Evolutionary conservation across 2,797 vertebrate genomes (phyloP).

Genomic region (Falco berigora): DNA sequence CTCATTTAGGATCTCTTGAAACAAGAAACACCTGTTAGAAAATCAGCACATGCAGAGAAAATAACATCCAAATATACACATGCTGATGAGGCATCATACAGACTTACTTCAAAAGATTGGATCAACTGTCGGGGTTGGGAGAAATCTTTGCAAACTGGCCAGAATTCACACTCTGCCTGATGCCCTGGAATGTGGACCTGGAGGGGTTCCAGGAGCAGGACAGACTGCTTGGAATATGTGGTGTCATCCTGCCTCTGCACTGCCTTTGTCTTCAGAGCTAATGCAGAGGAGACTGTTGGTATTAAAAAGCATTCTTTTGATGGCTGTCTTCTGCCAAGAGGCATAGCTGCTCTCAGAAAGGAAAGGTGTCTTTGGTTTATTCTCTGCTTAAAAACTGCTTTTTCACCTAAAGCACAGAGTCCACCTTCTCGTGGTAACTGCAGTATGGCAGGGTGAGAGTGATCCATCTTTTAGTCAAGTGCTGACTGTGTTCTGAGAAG

Average conservation of each 20-base stretch:
- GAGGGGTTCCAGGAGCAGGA: conserved; percentile 28
- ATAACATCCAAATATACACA: conserved; percentile 51
- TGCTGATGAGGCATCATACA: conserved; percentile 27
- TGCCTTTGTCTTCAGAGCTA: neutral
- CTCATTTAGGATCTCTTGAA: conserved; percentile 57
- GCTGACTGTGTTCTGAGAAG: neutral
- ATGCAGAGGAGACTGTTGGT: neutral
- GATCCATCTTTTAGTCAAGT: neutral
- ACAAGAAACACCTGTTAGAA: conserved; percentile 67
- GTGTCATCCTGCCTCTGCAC: neutral
- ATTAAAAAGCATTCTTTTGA: neutral
- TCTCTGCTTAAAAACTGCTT: neutral
- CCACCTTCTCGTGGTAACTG: neutral
- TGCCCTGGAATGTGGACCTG: conserved; percentile 42
- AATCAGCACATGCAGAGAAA: conserved; percentile 35
- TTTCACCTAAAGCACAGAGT: neutral
- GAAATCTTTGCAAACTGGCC: conserved; percentile 35
- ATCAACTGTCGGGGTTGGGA: neutral
- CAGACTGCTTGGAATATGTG: neutral
- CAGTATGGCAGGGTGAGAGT: neutral
- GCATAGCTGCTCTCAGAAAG: neutral
- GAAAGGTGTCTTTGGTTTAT: neutral
- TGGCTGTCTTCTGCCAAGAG: neutral
- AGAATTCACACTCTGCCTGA: conserved; percentile 45
- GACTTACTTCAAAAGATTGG: conserved; percentile 21